Evolutionary conservation across 2,888 invertebrate species (phyloP).

Genomic region (Pheosia gnoma): DNA sequence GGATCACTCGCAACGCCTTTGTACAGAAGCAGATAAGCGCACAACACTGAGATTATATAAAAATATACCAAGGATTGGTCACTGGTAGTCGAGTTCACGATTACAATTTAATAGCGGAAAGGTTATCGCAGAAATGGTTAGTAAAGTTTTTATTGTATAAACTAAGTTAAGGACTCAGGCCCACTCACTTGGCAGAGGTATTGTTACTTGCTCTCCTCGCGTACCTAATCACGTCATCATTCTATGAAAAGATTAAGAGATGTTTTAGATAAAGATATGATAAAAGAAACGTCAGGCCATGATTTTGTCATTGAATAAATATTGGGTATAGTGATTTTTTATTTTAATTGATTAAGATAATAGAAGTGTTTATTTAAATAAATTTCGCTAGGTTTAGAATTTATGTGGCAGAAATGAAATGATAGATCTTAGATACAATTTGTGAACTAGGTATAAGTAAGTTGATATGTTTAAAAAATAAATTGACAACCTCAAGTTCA

Average conservation of each 20-base stretch:
- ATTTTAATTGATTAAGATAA: too few relatives aligned
- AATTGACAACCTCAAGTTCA: conserved; percentile 25
- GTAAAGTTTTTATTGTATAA: background rate
- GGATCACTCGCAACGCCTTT: conserved; percentile 39
- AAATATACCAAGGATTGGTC: conserved; percentile 46
- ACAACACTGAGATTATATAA: conserved; percentile 55
- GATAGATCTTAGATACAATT: background rate
- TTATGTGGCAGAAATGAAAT: too few relatives aligned
- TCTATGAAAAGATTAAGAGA: background rate
- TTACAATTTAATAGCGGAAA: background rate
- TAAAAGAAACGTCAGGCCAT: too few relatives aligned
- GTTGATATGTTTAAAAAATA: conserved; percentile 39
- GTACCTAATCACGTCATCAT: background rate
- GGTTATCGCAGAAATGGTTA: background rate
- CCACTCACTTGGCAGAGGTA: background rate
- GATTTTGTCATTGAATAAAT: too few relatives aligned
- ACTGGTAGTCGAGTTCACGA: conserved; percentile 11
- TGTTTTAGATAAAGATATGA: too few relatives aligned
- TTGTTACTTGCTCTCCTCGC: too few relatives aligned
- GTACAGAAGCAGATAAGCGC: conserved; percentile 52
- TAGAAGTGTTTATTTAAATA: too few relatives aligned
- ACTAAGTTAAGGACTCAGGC: background rate
- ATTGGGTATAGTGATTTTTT: too few relatives aligned
- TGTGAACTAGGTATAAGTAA: conserved; percentile 1
- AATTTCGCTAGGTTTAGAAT: too few relatives aligned